phyloP scores from a whole-genome alignment of 2,797 vertebrate genomes.

The Fistularia tabacaria region DNA sequence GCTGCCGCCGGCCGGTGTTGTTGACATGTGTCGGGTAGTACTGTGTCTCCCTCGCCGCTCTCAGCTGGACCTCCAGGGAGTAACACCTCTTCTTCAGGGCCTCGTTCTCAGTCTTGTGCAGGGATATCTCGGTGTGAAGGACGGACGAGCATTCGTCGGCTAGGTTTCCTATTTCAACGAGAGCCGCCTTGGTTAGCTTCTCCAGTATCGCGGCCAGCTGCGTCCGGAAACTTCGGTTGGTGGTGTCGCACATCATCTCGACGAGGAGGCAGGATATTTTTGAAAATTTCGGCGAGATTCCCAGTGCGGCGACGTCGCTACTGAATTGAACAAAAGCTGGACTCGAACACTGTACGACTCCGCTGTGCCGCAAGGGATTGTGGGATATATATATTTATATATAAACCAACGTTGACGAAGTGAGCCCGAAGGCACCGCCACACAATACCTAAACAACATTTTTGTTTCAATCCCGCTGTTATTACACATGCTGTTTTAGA shows the following conservation, averaged over 20 bases:
- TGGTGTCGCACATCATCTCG: constrained; percentile 67
- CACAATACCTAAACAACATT: not conserved
- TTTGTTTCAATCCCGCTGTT: too few relatives aligned
- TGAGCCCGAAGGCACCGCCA: constrained; percentile 15
- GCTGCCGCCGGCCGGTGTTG: constrained; percentile 36
- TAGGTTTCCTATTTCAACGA: constrained; percentile 73
- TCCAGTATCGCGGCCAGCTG: constrained; percentile 73
- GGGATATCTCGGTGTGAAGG: constrained; percentile 71
- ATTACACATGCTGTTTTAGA: too few relatives aligned
- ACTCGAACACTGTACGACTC: not conserved
- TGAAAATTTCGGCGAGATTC: constrained; percentile 5
- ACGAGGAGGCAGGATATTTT: constrained; percentile 5
- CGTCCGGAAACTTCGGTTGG: constrained; percentile 69
- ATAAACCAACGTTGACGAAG: constrained; percentile 12
- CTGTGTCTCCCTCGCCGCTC: constrained; percentile 61
- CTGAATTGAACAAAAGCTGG: constrained; percentile 11
- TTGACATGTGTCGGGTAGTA: constrained; percentile 32
- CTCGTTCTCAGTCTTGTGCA: constrained; percentile 74
- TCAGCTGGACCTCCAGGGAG: constrained; percentile 73
- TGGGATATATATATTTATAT: constrained; percentile 37
- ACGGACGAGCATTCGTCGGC: constrained; percentile 74
- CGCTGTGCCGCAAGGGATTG: constrained; percentile 54
- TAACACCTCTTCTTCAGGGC: constrained; percentile 72
- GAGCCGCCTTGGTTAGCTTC: constrained; percentile 70
- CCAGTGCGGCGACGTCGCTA: constrained; percentile 5